Conservation (phyloP, 2,888 invertebrate species). For the Cheilosia urbana region DNA sequence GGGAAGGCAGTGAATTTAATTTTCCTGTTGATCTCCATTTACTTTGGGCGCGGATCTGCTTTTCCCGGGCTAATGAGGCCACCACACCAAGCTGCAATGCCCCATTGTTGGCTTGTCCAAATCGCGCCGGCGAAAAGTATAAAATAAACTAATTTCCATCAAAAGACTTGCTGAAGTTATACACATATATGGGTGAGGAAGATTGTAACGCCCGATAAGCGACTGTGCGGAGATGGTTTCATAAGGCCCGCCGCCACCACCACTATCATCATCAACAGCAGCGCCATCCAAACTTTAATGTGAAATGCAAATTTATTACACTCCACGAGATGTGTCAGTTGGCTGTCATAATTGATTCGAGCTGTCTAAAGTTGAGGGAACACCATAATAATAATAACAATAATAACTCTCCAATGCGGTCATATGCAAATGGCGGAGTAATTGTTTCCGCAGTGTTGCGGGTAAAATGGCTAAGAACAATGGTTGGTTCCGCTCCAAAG, state of each 20-base stretch:
- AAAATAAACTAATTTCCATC: slow-evolving; percentile 66
- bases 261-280: not conserved
- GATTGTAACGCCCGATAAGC: slow-evolving; percentile 54
- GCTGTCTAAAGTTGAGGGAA: slow-evolving; percentile 59
- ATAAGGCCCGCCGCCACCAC: slow-evolving; percentile 17
- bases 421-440: slow-evolving; percentile 68
- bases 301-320: slow-evolving; percentile 73
- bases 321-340: slow-evolving; percentile 68
- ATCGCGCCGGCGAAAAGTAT: slow-evolving; percentile 42
- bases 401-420: slow-evolving; percentile 60
- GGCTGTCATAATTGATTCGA: slow-evolving; percentile 73
- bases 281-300: slow-evolving; percentile 46
- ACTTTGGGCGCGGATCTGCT: slow-evolving; percentile 44
- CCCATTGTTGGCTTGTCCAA: slow-evolving; percentile 62
- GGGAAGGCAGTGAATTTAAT: slow-evolving; percentile 53
- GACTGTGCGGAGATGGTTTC: slow-evolving; percentile 48
- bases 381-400: slow-evolving; percentile 41
- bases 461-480: slow-evolving; percentile 58
- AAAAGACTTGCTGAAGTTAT: slow-evolving; percentile 30
- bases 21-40: slow-evolving; percentile 71
- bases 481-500: slow-evolving; percentile 36
- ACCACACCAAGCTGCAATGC: slow-evolving; percentile 47
- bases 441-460: slow-evolving; percentile 67
- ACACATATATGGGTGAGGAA: not conserved
- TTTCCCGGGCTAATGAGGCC: slow-evolving; percentile 62